Evolutionary conservation across 2,888 invertebrate genomes (phyloP).

Genomic region (Beris morrisii): DNA sequence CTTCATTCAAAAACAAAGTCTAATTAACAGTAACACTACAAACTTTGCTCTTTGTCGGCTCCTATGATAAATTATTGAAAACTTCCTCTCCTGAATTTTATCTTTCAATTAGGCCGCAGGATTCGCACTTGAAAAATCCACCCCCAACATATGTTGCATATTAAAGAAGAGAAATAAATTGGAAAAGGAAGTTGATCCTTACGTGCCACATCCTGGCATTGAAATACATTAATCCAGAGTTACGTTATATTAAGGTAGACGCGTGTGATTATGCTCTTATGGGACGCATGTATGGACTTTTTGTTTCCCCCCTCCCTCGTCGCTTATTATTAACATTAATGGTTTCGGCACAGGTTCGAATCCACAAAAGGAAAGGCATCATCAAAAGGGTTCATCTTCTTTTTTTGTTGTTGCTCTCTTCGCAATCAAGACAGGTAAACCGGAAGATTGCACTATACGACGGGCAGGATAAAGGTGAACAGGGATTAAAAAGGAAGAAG

Average conservation of each 20-base stretch:
- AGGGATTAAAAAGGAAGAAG: not conserved
- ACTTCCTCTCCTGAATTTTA: constrained; percentile 27
- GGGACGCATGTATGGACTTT: constrained; percentile 21
- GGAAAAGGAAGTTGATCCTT: constrained; percentile 37
- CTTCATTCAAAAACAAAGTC: too few species aligned
- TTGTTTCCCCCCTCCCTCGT: constrained; percentile 31
- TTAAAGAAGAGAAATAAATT: constrained; percentile 37
- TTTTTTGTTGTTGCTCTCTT: not conserved
- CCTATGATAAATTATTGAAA: not conserved
- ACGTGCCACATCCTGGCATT: constrained; percentile 33
- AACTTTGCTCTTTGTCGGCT: not conserved
- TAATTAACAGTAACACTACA: too few species aligned
- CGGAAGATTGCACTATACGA: constrained; percentile 28
- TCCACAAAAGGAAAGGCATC: constrained; percentile 26
- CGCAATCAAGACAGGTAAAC: constrained; percentile 28
- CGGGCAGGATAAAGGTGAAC: constrained; percentile 22
- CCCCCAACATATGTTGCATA: constrained; percentile 33
- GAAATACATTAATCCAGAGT: constrained; percentile 32
- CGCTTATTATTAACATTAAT: constrained; percentile 39
- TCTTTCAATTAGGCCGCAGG: constrained; percentile 36
- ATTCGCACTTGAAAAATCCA: constrained; percentile 13
- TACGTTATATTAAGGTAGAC: constrained; percentile 30
- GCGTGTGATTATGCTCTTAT: constrained; percentile 9
- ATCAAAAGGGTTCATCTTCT: constrained; percentile 31
- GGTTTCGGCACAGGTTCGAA: constrained; percentile 25